phyloP scores from a whole-genome alignment of 2,888 invertebrate species.

The Ectemnius cavifrons region DNA sequence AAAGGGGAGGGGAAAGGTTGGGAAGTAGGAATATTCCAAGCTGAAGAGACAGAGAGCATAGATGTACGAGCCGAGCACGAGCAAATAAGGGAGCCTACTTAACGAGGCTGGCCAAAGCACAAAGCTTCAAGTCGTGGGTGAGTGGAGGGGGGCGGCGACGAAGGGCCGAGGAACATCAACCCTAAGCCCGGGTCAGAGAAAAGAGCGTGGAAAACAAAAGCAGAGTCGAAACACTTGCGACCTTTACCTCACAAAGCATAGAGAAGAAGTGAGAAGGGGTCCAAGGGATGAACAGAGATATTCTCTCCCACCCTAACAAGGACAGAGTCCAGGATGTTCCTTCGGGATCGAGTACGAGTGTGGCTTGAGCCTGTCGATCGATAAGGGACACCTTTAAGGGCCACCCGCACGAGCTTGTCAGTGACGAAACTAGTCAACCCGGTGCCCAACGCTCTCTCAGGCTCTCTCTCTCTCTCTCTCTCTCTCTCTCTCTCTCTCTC shows the following conservation, averaged over 20 bases:
- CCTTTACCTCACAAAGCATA: too few relatives aligned
- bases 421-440: conserved; percentile 14
- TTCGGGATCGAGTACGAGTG: conserved; percentile 29
- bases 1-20: too few relatives aligned
- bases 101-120: conserved; percentile 2
- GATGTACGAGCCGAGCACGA: too few relatives aligned
- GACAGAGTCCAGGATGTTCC: conserved; percentile 26
- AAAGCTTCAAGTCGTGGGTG: not conserved
- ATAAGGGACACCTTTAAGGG: conserved; percentile 54
- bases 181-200: not conserved
- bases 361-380: conserved; percentile 36
- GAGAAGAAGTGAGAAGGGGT: not conserved
- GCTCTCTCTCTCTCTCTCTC: too few relatives aligned
- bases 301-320: not conserved
- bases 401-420: conserved; percentile 2
- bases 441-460: not conserved
- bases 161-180: not conserved
- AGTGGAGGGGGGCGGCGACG: not conserved
- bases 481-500: too few relatives aligned
- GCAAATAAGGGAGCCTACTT: conserved; percentile 3
- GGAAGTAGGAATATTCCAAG: too few relatives aligned
- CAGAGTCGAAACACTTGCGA: too few relatives aligned
- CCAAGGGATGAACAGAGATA: not conserved
- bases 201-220: not conserved
- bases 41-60: too few relatives aligned